phyloP scores from a whole-genome alignment of 2,888 invertebrate genomes.

The Pheosia tremula region DNA sequence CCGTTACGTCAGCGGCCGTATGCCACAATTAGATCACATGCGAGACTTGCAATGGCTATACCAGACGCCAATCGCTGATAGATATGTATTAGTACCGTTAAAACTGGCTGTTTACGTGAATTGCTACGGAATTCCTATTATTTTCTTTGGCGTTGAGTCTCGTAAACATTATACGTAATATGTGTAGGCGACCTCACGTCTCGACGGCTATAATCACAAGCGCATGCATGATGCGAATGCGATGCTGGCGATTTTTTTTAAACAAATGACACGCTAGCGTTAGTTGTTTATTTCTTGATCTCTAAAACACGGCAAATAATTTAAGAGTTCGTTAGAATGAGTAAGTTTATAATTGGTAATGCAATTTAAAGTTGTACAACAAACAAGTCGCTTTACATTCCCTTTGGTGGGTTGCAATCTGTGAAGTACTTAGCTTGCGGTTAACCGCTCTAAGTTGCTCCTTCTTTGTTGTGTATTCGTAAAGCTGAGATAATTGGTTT shows the following conservation, averaged over 20 bases:
- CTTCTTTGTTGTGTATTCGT: slow-evolving; percentile 60
- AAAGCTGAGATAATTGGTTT: slow-evolving; percentile 59
- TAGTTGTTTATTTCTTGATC: slow-evolving; percentile 22
- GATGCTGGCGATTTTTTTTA: slow-evolving; percentile 14
- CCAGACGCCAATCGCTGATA: slow-evolving; percentile 67
- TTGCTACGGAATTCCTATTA: slow-evolving; percentile 55
- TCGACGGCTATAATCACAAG: slow-evolving; percentile 33
- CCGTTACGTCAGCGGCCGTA: slow-evolving; percentile 78
- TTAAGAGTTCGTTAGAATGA: slow-evolving; percentile 46
- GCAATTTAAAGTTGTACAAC: slow-evolving; percentile 78
- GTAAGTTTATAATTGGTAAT: slow-evolving; percentile 71
- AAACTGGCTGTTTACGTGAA: slow-evolving; percentile 65
- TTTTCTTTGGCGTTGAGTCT: slow-evolving; percentile 46
- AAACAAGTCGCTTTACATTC: slow-evolving; percentile 75
- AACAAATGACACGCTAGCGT: slow-evolving; percentile 13
- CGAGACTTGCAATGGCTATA: slow-evolving; percentile 71
- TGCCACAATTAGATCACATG: slow-evolving; percentile 80
- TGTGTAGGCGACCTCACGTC: slow-evolving; percentile 15
- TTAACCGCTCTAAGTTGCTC: slow-evolving; percentile 61
- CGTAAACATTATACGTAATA: slow-evolving; percentile 47
- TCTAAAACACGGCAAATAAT: slow-evolving; percentile 43
- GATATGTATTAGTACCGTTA: slow-evolving; percentile 77
- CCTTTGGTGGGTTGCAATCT: slow-evolving; percentile 71
- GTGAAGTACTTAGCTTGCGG: slow-evolving; percentile 61
- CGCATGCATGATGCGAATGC: slow-evolving; percentile 24